Evolutionary conservation across 2,888 invertebrate genomes (phyloP), one percentile per base, ranked within the genome.

Genomic region (Ornithoptera alexandrae): DNA sequence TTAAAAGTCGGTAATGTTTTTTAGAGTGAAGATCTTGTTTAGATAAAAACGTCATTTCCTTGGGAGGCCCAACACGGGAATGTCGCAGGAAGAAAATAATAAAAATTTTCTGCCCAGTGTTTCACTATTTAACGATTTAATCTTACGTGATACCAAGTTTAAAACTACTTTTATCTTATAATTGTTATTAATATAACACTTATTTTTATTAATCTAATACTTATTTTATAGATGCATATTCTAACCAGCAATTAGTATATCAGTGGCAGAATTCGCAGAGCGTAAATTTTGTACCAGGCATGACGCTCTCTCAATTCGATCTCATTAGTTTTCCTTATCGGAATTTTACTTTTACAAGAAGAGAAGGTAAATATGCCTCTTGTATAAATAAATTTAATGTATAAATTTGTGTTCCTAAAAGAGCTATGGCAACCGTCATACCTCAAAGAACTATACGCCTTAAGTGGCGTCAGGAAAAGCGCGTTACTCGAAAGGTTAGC

Each of bases 241-340:
- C 97, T 4, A 95, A 96, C 71, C 95, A 96, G 74, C 97, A 98
- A 82, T 89, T 98, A 69, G 94, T 97, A 36, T 98, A 98, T 87
- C 95, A 96, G 77, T 98, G 98, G 98, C 96, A 97, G 81, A 95
- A 95, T 80, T 95, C 95, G 2, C 94, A 95, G 71, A 96, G 97
- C 67, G 97, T 98, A 0, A 96, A 95, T 82, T 97, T 97, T 83
- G 96, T 97, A 5, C 96, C 97, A 0, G 98, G 97, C 64, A 97
- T 98, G 96, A 96, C 97, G 0, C 93, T 99, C 22, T 98, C 98
- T 1, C 98, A 98, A 87, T 99, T 98, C 84, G 98, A 98, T 86
- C 94, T 99, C 75, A 97, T 97, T 88, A 96, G 97, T 81, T 97
- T 95, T 82, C 96, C 96, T 7, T 96, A 96, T 78, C 94, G 97